Percentiles rank a stretch among this genome's conserved stretches.
Evolutionary conservation across 2,888 invertebrate species (phyloP).

Genomic region (Magallana nippona): DNA sequence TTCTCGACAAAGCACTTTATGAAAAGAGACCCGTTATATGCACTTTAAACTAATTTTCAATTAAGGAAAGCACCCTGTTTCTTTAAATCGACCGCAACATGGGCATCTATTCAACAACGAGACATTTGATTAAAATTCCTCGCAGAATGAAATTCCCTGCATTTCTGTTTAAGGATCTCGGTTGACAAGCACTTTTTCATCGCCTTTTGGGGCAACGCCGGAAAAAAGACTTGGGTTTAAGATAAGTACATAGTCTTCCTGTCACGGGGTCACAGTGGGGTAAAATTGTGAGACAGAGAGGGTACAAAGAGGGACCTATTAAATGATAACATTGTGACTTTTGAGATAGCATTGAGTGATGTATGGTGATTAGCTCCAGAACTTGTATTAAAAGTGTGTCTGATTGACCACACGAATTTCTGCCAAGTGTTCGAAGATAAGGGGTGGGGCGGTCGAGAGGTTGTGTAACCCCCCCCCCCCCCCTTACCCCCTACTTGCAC

Average conservation of each 20-base stretch:
- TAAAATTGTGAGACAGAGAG: not conserved
- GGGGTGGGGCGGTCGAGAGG: too few species aligned
- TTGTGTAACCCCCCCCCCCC: too few species aligned
- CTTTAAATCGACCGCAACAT: not conserved
- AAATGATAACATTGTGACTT: not conserved
- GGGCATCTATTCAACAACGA: not conserved
- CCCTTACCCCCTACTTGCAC: too few species aligned
- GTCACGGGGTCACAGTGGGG: conserved; percentile 5
- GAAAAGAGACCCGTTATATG: too few species aligned
- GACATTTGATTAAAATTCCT: not conserved
- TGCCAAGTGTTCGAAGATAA: too few species aligned
- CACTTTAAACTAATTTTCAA: too few species aligned
- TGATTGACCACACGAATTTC: not conserved
- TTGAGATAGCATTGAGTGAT: not conserved
- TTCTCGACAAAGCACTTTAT: too few species aligned
- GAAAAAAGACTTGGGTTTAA: conserved; percentile 3
- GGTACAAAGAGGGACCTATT: not conserved
- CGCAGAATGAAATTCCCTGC: too few species aligned
- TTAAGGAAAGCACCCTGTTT: too few species aligned
- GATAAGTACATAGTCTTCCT: conserved; percentile 29
- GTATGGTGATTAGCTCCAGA: too few species aligned
- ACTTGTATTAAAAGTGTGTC: not conserved
- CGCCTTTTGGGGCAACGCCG: not conserved
- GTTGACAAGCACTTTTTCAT: too few species aligned
- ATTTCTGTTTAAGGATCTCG: too few species aligned